phyloP scores from a whole-genome alignment of 2,888 invertebrate genomes.

The Cremastobaeus sp. region DNA sequence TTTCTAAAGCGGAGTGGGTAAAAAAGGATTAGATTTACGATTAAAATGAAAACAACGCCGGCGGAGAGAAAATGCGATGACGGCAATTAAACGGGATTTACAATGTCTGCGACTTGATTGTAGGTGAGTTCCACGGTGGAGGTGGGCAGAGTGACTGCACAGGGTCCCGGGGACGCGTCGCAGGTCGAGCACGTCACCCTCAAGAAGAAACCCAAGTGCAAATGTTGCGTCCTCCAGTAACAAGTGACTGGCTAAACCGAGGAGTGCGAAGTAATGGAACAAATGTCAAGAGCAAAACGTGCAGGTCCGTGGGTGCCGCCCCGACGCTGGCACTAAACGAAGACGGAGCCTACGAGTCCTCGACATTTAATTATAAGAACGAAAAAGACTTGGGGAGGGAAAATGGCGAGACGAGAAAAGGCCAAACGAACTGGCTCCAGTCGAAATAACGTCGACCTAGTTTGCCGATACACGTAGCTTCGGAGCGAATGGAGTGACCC shows the following conservation, averaged over 20 bases:
- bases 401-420: conserved; percentile 4
- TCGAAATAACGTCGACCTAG: conserved; percentile 46
- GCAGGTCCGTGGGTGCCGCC: conserved; percentile 14
- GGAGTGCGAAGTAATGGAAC: conserved; percentile 23
- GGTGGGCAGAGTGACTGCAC: conserved; percentile 84
- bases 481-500: conserved; percentile 51
- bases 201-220: conserved; percentile 97
- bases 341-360: conserved; percentile 49
- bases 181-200: conserved; percentile 95
- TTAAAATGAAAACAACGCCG: not conserved
- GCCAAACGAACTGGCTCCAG: conserved; percentile 38
- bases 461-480: conserved; percentile 51
- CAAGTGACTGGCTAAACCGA: conserved; percentile 45
- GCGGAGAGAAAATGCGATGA: not conserved
- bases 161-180: conserved; percentile 85
- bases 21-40: no score
- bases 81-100: not conserved
- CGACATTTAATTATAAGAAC: conserved; percentile 38
- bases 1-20: no score
- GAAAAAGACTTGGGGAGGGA: not conserved
- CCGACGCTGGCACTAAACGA: conserved; percentile 33
- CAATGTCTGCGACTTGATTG: conserved; percentile 22
- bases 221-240: conserved; percentile 96
- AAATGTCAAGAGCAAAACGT: conserved; percentile 16
- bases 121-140: conserved; percentile 81